phyloP scores from a whole-genome alignment of 1,140 invertebrate genomes.

The Scaptomyza pallida region DNA sequence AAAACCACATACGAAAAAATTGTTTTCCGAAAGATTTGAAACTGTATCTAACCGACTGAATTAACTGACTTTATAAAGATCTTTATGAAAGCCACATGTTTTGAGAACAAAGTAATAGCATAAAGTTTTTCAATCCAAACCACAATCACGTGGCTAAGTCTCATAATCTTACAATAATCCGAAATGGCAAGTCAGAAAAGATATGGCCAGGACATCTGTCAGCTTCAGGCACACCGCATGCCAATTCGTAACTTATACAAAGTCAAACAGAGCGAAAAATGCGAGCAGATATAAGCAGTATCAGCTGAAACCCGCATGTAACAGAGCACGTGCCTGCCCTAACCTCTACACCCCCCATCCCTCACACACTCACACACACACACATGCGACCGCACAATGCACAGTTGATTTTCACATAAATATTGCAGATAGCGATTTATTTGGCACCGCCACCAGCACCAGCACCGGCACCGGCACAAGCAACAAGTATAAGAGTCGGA shows the following conservation, averaged over 20 bases:
- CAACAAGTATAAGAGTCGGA: conserved; percentile 72
- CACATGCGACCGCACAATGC: background rate
- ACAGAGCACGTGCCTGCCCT: conserved; percentile 35
- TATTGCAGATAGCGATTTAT: conserved; percentile 66
- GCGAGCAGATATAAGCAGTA: background rate
- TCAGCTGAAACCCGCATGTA: conserved; percentile 40
- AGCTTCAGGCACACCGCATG: conserved; percentile 43
- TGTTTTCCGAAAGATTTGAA: too few species aligned
- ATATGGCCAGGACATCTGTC: conserved; percentile 39
- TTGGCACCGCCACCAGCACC: conserved; percentile 47
- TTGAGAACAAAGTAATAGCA: too few species aligned
- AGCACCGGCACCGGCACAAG: conserved; percentile 33
- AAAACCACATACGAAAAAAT: too few species aligned
- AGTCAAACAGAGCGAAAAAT: background rate
- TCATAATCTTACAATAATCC: conserved; percentile 17
- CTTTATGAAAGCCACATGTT: too few species aligned
- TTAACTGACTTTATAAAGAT: background rate
- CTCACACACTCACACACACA: background rate
- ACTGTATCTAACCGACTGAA: too few species aligned
- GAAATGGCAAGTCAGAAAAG: conserved; percentile 1
- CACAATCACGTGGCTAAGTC: background rate
- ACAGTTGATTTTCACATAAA: conserved; percentile 18
- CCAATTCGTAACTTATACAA: conserved; percentile 42
- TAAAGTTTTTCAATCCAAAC: background rate
- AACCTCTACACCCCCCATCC: too few species aligned